These are phyloP conservation scores for Brachionus calyciflorus DNA, from an alignment of 1,140 invertebrate genomes.

Conservation along the genomic window DNA sequence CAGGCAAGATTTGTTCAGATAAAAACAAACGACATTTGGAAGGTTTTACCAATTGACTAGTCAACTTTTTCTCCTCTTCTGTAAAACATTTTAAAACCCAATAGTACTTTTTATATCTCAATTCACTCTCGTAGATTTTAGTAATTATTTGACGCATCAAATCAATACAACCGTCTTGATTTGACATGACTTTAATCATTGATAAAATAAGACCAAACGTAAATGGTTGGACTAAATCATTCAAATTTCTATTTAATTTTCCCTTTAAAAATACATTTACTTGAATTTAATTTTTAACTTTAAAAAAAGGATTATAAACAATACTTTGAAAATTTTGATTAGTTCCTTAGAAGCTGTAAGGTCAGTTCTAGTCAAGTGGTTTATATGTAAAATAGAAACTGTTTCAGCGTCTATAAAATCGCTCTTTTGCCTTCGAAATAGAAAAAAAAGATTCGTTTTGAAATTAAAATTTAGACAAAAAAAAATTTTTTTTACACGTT, in stretches of 20 bases:
- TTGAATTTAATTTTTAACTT: background rate
- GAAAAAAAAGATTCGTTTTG: background rate
- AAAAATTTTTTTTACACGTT: background rate
- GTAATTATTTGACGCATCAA: constrained; percentile 3
- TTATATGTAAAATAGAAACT: constrained; percentile 9
- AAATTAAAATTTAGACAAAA: background rate
- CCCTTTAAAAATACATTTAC: background rate
- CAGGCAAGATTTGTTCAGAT: background rate
- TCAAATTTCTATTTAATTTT: background rate
- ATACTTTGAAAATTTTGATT: constrained; percentile 23
- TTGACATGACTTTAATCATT: constrained; percentile 13
- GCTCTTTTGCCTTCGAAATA: background rate
- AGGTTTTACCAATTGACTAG: background rate
- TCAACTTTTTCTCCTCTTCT: constrained; percentile 39
- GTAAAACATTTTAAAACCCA: constrained; percentile 39
- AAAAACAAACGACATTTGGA: constrained; percentile 41
- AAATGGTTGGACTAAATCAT: constrained; percentile 32
- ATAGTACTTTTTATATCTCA: constrained; percentile 33
- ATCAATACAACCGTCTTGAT: constrained; percentile 28
- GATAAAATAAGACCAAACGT: constrained; percentile 24
- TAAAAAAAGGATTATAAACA: background rate
- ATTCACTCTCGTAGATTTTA: constrained; percentile 41
- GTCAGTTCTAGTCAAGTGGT: constrained; percentile 13
- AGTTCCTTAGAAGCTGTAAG: background rate
- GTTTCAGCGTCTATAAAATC: constrained; percentile 31